Evolutionary conservation across 1,140 invertebrate species (phyloP).

Genomic region (Andricus grossulariae): DNA sequence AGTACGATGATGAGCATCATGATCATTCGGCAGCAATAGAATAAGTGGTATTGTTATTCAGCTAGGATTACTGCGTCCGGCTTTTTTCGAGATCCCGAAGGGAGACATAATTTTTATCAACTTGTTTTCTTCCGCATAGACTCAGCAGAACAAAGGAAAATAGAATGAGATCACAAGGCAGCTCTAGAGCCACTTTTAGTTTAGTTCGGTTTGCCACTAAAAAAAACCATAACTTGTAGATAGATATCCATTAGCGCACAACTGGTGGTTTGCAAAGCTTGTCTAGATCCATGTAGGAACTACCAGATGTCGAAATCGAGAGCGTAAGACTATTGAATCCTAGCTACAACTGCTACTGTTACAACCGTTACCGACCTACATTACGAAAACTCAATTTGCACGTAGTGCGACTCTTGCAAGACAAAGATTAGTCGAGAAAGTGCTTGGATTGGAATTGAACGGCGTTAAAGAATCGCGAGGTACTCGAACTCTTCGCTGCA

Average conservation of each 20-base stretch:
- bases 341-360: conserved; percentile 29
- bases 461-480: conserved; percentile 2
- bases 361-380: conserved; percentile 27
- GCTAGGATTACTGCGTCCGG: too few relatives aligned
- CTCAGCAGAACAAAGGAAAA: too few relatives aligned
- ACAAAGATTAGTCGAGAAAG: conserved; percentile 24
- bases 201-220: background rate
- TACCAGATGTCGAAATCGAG: background rate
- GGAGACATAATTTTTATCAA: too few relatives aligned
- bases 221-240: background rate
- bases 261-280: background rate
- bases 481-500: background rate
- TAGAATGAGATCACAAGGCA: too few relatives aligned
- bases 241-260: background rate
- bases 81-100: too few relatives aligned
- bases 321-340: conserved; percentile 11
- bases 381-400: conserved; percentile 23
- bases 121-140: too few relatives aligned
- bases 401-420: background rate
- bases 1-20: too few relatives aligned
- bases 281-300: background rate
- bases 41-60: too few relatives aligned
- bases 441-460: background rate
- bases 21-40: too few relatives aligned
- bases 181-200: background rate